Percentiles rank a stretch among this genome's conserved stretches.
These are phyloP conservation scores for Mallateleia sp. DNA, from an alignment of 2,888 invertebrate species.

Conservation along the genomic window DNA sequence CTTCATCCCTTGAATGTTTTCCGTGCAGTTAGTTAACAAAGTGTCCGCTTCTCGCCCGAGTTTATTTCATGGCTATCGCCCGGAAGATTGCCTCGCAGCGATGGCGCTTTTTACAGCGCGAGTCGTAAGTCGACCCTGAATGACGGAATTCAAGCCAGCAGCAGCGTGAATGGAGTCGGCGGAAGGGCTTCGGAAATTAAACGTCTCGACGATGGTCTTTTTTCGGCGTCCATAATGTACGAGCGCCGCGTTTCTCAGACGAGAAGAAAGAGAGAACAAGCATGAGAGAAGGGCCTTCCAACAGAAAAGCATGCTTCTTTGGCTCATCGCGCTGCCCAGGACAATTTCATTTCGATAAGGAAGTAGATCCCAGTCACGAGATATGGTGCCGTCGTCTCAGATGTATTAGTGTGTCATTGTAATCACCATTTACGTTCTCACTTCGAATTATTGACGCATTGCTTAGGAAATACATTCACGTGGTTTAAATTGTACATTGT, in stretches of 20 bases:
- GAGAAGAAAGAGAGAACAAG: constrained; percentile 56
- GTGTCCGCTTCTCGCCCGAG: constrained; percentile 79
- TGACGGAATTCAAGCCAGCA: constrained; percentile 87
- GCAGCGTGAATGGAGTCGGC: constrained; percentile 88
- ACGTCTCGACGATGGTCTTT: constrained; percentile 89
- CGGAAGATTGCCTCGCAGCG: constrained; percentile 84
- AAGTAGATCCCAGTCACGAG: constrained; percentile 87
- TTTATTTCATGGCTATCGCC: constrained; percentile 82
- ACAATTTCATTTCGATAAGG: constrained; percentile 89
- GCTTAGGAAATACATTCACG: not conserved
- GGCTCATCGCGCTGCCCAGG: constrained; percentile 86
- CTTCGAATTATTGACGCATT: constrained; percentile 32
- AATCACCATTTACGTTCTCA: constrained; percentile 55
- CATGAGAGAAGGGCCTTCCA: constrained; percentile 77
- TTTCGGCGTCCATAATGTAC: constrained; percentile 88
- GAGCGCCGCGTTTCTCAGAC: constrained; percentile 80
- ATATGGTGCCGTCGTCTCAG: constrained; percentile 81
- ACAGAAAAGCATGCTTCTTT: constrained; percentile 67
- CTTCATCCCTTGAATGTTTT: constrained; percentile 78
- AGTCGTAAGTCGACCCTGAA: constrained; percentile 86
- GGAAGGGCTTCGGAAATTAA: constrained; percentile 90
- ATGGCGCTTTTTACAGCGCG: constrained; percentile 84
- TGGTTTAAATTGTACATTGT: no score
- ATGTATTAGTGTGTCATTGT: constrained; percentile 63
- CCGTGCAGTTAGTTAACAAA: constrained; percentile 78